Evolutionary conservation across 2,113 vertebrate species (phyloP), one percentile per base, ranked within the genome.

Genomic region (Passer montanus): DNA sequence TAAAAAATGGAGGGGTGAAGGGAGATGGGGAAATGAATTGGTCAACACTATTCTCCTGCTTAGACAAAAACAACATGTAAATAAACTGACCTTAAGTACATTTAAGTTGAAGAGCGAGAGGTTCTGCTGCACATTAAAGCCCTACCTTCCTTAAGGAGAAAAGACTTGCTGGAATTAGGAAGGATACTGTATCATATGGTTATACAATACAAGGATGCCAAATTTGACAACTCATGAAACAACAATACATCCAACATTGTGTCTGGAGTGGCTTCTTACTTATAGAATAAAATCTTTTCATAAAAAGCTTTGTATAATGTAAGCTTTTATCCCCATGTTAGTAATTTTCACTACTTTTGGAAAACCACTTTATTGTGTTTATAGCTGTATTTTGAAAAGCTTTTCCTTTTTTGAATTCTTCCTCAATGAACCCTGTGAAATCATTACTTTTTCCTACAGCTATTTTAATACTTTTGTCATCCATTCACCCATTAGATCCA

Each of bases 61-160:
- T n/a, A 67, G 76, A 89, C 43, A 87, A 67, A 33, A 87, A 76
- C 39, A 80, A 64, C 18, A 44, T 3, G 13, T 62, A 76, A 56
- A 90, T 60, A 83, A 95, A 93, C 92, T 94, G 86, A 92, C 86
- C 88, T 95, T 80, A 60, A 84, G 50, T 30, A 90, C 20, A 92
- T 59, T 55, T 74, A 93, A 84, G 43, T 37, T 90, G 82, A 86
- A 70, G 81, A 89, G 43, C 1, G 16, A 43, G 39, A 87, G 86
- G 39, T 75, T 94, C 76, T 93, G 88, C 41, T 80, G 88, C 55
- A 77, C 50, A 50, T 63, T 86, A 81, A 93, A 88, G 56, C 64
- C 90, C 92, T 97, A 88, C 68, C 90, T 89, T 94, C 76, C 70
- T 88, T 73, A 77, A 74, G 72, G 21, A 92, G 52, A 93, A 73